A percentile compares a stretch with the other conserved stretches of the same genome.
These are phyloP conservation scores for Philereme vetulata DNA, from an alignment of 2,888 invertebrate genomes.

Conservation along the genomic window DNA sequence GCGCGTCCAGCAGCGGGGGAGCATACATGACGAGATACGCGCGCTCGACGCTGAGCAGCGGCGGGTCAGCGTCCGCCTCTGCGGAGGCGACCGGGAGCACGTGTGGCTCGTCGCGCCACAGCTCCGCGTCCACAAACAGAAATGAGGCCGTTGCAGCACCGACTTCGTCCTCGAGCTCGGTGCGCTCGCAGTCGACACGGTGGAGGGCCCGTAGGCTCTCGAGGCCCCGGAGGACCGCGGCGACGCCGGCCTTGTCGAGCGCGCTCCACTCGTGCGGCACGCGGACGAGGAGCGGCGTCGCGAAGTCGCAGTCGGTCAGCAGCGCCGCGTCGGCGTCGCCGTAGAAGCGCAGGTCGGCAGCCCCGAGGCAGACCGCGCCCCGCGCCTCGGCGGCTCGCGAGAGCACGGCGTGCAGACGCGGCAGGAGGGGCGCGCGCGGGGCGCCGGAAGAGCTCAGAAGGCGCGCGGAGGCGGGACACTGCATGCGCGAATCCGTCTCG, in stretches of 20 bases:
- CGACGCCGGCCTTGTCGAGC: neutral
- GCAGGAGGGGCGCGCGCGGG: slow-evolving; percentile 89
- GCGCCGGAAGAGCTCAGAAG: slow-evolving; percentile 68
- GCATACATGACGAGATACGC: neutral
- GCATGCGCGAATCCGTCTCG: neutral
- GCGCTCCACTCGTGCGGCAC: slow-evolving; percentile 3
- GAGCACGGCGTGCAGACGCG: slow-evolving; percentile 3
- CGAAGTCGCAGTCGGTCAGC: slow-evolving; percentile 3
- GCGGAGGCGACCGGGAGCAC: neutral
- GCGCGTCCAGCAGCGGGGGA: slow-evolving; percentile 2
- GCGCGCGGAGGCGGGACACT: slow-evolving; percentile 44
- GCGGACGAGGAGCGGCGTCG: neutral
- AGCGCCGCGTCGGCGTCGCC: neutral
- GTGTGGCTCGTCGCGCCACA: slow-evolving; percentile 37
- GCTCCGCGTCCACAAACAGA: slow-evolving; percentile 48
- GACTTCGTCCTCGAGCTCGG: slow-evolving; percentile 9
- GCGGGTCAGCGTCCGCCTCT: neutral
- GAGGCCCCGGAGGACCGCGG: neutral
- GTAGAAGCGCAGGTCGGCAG: neutral
- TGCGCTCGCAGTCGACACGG: slow-evolving; percentile 1
- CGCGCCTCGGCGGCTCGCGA: slow-evolving; percentile 7
- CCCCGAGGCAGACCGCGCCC: too few species aligned
- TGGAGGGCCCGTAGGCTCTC: neutral
- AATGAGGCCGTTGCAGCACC: slow-evolving; percentile 29
- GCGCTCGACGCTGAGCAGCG: slow-evolving; percentile 3